phyloP scores from a whole-genome alignment of 2,797 vertebrate genomes.

The Masticophis lateralis region DNA sequence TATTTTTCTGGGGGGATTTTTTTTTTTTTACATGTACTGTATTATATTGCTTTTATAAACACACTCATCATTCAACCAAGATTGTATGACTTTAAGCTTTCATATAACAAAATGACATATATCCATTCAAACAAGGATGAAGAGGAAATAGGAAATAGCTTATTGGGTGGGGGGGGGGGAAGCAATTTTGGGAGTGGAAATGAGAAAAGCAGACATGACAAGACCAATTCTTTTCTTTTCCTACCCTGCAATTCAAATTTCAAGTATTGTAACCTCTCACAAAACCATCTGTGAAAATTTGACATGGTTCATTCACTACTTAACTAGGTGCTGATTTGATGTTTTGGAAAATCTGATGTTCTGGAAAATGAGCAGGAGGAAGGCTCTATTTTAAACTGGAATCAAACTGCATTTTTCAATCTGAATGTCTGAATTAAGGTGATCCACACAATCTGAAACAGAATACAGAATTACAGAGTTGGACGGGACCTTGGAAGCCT shows the following conservation, averaged over 20 bases:
- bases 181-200: background rate
- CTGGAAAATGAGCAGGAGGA: background rate
- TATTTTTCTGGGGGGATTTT: background rate
- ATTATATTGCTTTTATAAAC: background rate
- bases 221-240: background rate
- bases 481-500: background rate
- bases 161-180: background rate
- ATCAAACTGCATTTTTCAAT: background rate
- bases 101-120: background rate
- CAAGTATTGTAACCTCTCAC: background rate
- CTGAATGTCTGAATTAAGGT: background rate
- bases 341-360: background rate
- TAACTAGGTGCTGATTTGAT: background rate
- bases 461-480: background rate
- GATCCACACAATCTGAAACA: background rate
- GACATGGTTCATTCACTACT: background rate
- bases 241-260: background rate
- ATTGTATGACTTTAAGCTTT: background rate
- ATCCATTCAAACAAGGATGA: background rate
- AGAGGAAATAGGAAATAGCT: background rate
- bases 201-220: background rate
- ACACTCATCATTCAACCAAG: background rate
- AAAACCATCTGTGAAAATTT: background rate
- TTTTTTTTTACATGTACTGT: background rate
- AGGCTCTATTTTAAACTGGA: background rate